Evolutionary conservation across 1,140 invertebrate genomes (phyloP).

Genomic region (Chironomus tepperi): DNA sequence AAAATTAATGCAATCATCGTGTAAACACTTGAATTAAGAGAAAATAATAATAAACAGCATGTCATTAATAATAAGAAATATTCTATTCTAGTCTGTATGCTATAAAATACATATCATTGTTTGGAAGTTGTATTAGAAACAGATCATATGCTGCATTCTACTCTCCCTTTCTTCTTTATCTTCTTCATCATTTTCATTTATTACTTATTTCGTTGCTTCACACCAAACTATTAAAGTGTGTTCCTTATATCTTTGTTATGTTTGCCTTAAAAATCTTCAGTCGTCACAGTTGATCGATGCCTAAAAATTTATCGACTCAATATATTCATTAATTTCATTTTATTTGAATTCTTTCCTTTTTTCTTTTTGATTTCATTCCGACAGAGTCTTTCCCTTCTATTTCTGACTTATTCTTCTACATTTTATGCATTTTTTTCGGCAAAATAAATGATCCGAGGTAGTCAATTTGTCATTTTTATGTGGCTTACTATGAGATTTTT

Average conservation of each 20-base stretch:
- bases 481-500: too few relatives aligned
- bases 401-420: too few relatives aligned
- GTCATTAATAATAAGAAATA: too few relatives aligned
- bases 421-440: too few relatives aligned
- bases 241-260: background rate
- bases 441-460: too few relatives aligned
- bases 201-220: background rate
- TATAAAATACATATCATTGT: slow-evolving; percentile 11
- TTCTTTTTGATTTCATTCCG: background rate
- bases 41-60: too few relatives aligned
- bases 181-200: background rate
- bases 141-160: background rate
- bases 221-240: background rate
- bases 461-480: too few relatives aligned
- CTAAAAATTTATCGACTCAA: slow-evolving; percentile 7
- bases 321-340: slow-evolving; percentile 1
- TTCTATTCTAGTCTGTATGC: background rate
- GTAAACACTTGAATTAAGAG: too few relatives aligned
- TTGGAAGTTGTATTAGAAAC: background rate
- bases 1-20: too few relatives aligned
- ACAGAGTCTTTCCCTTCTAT: background rate
- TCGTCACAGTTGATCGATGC: slow-evolving; percentile 6
- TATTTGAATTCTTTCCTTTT: background rate
- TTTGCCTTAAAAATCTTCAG: background rate
- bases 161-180: background rate